Evolutionary conservation across 2,888 invertebrate species (phyloP).

Genomic region (Oscheius sp.): DNA sequence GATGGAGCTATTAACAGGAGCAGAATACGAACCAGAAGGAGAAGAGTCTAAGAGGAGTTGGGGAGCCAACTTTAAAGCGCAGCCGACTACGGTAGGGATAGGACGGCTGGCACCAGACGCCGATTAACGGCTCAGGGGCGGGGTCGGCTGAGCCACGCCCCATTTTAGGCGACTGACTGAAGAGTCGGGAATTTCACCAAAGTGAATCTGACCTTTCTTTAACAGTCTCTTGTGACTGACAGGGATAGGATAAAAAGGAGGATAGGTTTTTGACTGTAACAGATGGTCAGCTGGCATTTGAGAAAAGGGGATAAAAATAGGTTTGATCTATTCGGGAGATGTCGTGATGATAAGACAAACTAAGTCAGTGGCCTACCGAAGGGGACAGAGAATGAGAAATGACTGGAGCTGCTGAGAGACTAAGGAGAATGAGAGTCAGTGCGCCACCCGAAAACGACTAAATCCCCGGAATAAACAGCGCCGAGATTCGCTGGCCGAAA

Average conservation of each 20-base stretch:
- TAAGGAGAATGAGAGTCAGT: not conserved
- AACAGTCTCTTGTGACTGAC: not conserved
- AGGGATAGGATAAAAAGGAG: not conserved
- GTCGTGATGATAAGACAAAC: conserved; percentile 16
- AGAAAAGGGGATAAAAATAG: conserved; percentile 6
- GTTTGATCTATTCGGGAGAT: not conserved
- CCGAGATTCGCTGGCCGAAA: conserved; percentile 24
- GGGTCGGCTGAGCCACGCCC: conserved; percentile 30
- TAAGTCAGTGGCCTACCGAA: not conserved
- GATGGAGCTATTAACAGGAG: not conserved
- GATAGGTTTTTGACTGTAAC: not conserved
- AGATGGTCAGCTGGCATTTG: not conserved
- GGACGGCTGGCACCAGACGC: conserved; percentile 36
- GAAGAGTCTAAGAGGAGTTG: not conserved
- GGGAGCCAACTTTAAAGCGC: not conserved
- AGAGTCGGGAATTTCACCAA: not conserved
- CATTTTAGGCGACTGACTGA: not conserved
- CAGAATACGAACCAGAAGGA: conserved; percentile 9
- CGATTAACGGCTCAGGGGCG: conserved; percentile 38
- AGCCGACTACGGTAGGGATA: conserved; percentile 26
- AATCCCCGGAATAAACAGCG: conserved; percentile 37
- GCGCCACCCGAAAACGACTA: conserved; percentile 33
- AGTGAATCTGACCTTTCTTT: not conserved
- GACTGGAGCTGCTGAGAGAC: not conserved
- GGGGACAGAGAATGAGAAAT: not conserved